Conservation (phyloP, 2,797 vertebrate species). For the Mormyrops attenuatus region DNA sequence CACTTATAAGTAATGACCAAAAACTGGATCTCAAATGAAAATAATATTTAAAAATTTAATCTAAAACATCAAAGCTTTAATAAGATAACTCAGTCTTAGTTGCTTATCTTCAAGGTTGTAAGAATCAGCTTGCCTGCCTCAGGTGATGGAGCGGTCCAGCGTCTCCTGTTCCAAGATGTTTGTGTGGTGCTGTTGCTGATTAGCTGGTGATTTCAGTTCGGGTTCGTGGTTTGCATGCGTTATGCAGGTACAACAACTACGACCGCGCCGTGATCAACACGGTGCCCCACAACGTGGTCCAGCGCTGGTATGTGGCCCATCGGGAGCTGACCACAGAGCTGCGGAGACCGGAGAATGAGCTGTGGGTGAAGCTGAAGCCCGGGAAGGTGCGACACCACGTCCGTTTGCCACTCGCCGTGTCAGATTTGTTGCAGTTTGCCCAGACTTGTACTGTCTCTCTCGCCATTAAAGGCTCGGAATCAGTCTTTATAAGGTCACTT, state of each 20-base stretch:
- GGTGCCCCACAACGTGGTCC: slow-evolving; percentile 67
- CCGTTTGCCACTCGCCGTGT: not conserved
- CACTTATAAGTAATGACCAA: not conserved
- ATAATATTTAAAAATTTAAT: not conserved
- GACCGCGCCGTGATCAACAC: slow-evolving; percentile 83
- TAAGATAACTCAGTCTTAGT: not conserved
- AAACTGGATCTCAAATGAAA: not conserved
- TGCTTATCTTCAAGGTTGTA: not conserved
- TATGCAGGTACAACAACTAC: slow-evolving; percentile 87
- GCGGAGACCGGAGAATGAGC: slow-evolving; percentile 77
- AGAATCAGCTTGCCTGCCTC: not conserved
- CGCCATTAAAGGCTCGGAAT: not conserved
- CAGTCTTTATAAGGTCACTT: not conserved
- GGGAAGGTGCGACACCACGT: slow-evolving; percentile 67
- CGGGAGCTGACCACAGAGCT: slow-evolving; percentile 74
- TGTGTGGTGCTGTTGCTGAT: not conserved
- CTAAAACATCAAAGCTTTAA: not conserved
- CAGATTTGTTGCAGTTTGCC: not conserved
- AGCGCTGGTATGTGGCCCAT: slow-evolving; percentile 80
- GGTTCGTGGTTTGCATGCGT: not conserved
- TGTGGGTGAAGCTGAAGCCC: slow-evolving; percentile 88
- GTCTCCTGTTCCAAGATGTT: not conserved
- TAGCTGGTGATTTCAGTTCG: not conserved
- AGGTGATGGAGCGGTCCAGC: not conserved
- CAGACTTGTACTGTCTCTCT: not conserved